Evolutionary conservation across 2,113 vertebrate species (phyloP), one percentile per base, ranked within the genome.

Genomic region (Chionis minor): DNA sequence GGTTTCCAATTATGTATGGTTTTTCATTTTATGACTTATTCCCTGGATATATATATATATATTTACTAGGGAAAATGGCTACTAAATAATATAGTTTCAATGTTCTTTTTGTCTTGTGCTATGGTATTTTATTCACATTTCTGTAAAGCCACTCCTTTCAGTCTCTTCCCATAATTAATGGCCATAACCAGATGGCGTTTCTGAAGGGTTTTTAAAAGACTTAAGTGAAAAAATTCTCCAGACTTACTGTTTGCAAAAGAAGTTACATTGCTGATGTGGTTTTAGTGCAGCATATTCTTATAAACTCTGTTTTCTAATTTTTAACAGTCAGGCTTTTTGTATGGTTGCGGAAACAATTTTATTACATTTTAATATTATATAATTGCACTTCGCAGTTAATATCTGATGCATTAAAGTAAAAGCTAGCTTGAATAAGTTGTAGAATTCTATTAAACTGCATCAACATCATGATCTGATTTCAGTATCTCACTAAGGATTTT

Each of bases 161-260:
- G 51, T 95, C 70, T 90, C 62, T 82, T 82, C 74, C 55, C 51
- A 54, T 73, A 86, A 82, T 88, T 90, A 95, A 95, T 80, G 83
- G 51, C 86, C 69, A 88, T 89, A 93, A 85, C 59, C 77, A 95
- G 73, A 87, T 89, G 90, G 67, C 2, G 0, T 83, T 95, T 91
- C 14, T 66, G 87, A 83, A 95, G 58, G 61, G 56, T 81, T 96
- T 95, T 91, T 90, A 54, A 74, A 86, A 96, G 87, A 70, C 72
- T 71, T 56, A 32, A 84, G 65, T 88, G 62, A 94, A 96, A 96
- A 88, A 56, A 67, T 77, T 96, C 90, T 82, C 72, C 54, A 93
- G 52, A 59, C 42, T 58, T 73, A 67, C 5, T 89, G 54, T 27
- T 62, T 51, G 35, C 10, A 63, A 75, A 93, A 63, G 28, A 91